Conservation (phyloP, 2,888 invertebrate genomes). For the Temnothorax ravouxi region DNA sequence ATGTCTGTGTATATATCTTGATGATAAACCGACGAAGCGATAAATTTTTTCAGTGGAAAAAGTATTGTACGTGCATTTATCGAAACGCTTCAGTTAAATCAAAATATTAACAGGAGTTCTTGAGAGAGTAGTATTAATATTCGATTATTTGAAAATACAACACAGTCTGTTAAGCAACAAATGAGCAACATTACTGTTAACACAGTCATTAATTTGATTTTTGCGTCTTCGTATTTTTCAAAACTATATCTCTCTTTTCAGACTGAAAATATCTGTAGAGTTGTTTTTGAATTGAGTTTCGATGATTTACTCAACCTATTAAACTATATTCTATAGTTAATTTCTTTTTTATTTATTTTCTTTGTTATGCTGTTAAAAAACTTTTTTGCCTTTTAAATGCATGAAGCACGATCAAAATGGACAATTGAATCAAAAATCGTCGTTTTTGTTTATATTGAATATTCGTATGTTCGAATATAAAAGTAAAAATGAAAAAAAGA, state of each 20-base stretch:
- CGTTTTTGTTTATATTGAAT: background rate
- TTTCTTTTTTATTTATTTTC: background rate
- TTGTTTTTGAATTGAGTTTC: background rate
- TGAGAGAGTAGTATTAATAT: background rate
- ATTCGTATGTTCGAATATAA: background rate
- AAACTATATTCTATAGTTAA: background rate
- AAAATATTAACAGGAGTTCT: background rate
- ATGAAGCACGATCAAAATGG: background rate
- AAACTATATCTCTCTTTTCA: background rate
- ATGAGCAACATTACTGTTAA: background rate
- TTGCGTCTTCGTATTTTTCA: background rate
- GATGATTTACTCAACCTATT: background rate
- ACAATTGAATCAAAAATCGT: background rate
- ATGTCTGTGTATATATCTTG: background rate
- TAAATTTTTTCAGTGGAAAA: slow-evolving; percentile 3
- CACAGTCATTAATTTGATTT: background rate
- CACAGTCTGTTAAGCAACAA: background rate
- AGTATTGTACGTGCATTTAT: background rate
- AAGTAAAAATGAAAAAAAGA: background rate
- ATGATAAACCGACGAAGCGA: slow-evolving; percentile 18
- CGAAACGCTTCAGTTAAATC: background rate
- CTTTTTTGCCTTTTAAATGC: background rate
- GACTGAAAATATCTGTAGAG: background rate
- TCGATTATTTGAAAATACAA: background rate
- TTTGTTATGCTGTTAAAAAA: background rate